phyloP scores from a whole-genome alignment of 2,888 invertebrate species.

The Apodemia duryi region DNA sequence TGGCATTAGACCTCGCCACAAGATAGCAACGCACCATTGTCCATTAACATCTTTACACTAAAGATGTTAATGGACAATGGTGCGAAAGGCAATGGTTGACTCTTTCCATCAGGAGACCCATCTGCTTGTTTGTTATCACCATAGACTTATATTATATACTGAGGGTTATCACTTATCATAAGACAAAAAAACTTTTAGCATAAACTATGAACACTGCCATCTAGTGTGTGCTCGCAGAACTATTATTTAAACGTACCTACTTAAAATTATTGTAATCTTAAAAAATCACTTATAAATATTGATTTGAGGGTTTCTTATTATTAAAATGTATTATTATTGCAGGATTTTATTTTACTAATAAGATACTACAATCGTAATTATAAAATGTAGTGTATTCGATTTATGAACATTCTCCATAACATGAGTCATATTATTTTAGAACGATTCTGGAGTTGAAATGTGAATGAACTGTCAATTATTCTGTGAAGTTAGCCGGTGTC shows the following conservation, averaged over 20 bases:
- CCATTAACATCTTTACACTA: no score
- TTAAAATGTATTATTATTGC: not conserved
- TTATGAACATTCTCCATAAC: not conserved
- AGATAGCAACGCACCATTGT: no score
- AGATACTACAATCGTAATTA: not conserved
- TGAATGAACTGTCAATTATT: conserved; percentile 72
- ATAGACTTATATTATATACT: no score
- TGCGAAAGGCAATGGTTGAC: no score
- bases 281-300: not conserved
- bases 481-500: conserved; percentile 67
- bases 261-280: not conserved
- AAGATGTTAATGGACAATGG: no score
- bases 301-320: not conserved
- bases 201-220: not conserved
- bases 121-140: no score
- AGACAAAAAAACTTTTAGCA: not conserved
- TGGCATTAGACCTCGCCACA: no score
- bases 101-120: no score
- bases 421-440: conserved; percentile 8
- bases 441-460: conserved; percentile 44
- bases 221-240: not conserved
- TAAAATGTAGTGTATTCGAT: not conserved
- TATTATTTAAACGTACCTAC: not conserved
- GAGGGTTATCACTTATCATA: no score
- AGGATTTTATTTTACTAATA: not conserved